Evolutionary conservation across 2,888 invertebrate genomes (phyloP).

Genomic region (Sesia bembeciformis): DNA sequence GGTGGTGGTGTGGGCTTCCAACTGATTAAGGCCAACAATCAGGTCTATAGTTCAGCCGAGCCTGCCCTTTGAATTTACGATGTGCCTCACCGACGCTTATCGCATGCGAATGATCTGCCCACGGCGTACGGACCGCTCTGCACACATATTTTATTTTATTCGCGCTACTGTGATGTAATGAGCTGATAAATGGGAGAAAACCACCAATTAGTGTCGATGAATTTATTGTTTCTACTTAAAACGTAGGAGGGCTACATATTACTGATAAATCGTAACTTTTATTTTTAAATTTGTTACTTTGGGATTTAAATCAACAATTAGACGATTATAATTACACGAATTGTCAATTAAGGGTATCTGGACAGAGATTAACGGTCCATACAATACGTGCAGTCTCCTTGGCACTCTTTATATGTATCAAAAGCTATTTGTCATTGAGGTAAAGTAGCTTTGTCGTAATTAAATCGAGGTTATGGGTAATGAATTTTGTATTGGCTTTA

Average conservation of each 20-base stretch:
- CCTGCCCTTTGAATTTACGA: slow-evolving; percentile 72
- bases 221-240: slow-evolving; percentile 75
- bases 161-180: slow-evolving; percentile 75
- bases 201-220: slow-evolving; percentile 75
- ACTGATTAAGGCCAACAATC: slow-evolving; percentile 68
- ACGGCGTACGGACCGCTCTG: slow-evolving; percentile 62
- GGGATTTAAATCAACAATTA: slow-evolving; percentile 52
- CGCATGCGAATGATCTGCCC: slow-evolving; percentile 73
- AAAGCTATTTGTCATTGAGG: background rate
- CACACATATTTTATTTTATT: slow-evolving; percentile 75
- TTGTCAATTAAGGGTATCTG: slow-evolving; percentile 33
- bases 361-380: slow-evolving; percentile 21
- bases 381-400: background rate
- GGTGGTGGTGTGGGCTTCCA: slow-evolving; percentile 12
- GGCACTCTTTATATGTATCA: background rate
- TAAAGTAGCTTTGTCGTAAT: background rate
- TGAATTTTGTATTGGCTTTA: slow-evolving; percentile 6
- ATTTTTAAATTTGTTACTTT: slow-evolving; percentile 51
- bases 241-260: slow-evolving; percentile 69
- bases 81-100: slow-evolving; percentile 72
- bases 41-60: slow-evolving; percentile 69
- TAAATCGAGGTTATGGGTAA: slow-evolving; percentile 7
- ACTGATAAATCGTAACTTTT: slow-evolving; percentile 54
- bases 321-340: slow-evolving; percentile 40
- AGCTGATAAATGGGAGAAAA: slow-evolving; percentile 75